Base-by-base conservation (phyloP, 2,888 invertebrate species). In the Aricia artaxerxes region DNA sequence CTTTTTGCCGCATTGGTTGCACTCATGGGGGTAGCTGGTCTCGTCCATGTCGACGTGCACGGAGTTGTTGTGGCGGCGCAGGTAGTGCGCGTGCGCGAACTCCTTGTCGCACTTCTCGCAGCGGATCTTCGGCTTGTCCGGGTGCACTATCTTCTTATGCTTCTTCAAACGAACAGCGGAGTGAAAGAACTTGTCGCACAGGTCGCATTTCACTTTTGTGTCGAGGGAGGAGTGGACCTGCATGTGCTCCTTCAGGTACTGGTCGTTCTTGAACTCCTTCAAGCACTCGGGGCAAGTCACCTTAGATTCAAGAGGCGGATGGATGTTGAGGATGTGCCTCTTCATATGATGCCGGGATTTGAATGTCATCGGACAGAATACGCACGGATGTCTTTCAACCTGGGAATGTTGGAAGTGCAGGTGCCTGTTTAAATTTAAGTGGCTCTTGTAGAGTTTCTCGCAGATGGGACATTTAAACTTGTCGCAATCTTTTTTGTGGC, bases 221-320 rank as follows among this genome's bases (percentile, higher is more conserved):
- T 94, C 93, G 0, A 89, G 83, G 0, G 93, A 88, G 0, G 93
- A 91, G 73, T 94, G 94, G 0, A 94, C 89, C 61, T 94, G 93
- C 94, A 94, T 94, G 77, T 94, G 94, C 73, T 93, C 93, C 77
- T 91, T 92, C 0, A 94, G 81, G 80, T 94, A 94, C 82, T 94
- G 93, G 61, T 94, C 94, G 78, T 94, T 94, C 80, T 94, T 94
- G 79, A 94, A 94, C 83, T 93, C 94, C 79, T 94, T 94, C 2
- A 91, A 69, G 72, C 94, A 94, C 77, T 93, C 93, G 0, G 93
- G 92, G 73, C 94, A 94, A 0, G 88, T 88, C 0, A 93, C 94
- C 83, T 93, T 94, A 0, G 93, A 93, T 80, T 94, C 94, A 35
- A 94, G 83, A 0, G 94, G 94, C 0, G 94, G 94, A 57, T 94